Conservation (phyloP, 2,888 invertebrate species). For the Saturnia japonica region DNA sequence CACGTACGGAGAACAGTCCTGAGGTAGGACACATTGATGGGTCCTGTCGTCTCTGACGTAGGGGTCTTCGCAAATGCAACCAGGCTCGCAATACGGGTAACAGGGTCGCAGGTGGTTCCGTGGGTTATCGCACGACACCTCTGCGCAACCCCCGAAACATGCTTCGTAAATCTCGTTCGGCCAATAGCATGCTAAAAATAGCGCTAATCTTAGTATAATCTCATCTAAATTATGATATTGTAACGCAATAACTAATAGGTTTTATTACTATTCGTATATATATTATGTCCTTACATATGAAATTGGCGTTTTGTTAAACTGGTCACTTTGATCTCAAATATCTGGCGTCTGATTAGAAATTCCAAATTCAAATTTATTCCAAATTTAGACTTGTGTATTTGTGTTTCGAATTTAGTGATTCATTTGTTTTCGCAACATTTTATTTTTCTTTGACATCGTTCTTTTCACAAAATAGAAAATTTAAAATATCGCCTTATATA, state of each 20-base stretch:
- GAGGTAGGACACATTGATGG: slow-evolving; percentile 72
- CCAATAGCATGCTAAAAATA: slow-evolving; percentile 68
- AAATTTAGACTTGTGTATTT: too few relatives aligned
- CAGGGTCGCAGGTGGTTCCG: slow-evolving; percentile 73
- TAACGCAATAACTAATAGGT: not conserved
- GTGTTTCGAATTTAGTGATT: too few relatives aligned
- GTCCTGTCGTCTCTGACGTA: slow-evolving; percentile 74
- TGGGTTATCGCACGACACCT: slow-evolving; percentile 75
- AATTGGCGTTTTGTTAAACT: too few relatives aligned
- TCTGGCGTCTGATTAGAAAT: too few relatives aligned
- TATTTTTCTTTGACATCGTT: too few relatives aligned
- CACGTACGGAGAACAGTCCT: slow-evolving; percentile 74
- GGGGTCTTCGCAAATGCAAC: slow-evolving; percentile 73
- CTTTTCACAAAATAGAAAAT: too few relatives aligned
- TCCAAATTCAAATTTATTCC: too few relatives aligned
- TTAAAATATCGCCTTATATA: too few relatives aligned
- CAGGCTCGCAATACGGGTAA: slow-evolving; percentile 77
- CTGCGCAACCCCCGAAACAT: slow-evolving; percentile 75
- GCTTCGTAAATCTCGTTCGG: slow-evolving; percentile 72
- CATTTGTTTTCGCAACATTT: too few relatives aligned
- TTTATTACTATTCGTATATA: not conserved
- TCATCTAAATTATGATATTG: not conserved
- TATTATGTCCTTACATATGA: too few relatives aligned
- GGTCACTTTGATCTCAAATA: too few relatives aligned
- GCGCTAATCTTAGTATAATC: not conserved